Percentiles rank a stretch among this genome's conserved stretches.
Conservation (phyloP, 37 sponge, comb jelly and placozoan genomes). For the Axinella damicornis region DNA sequence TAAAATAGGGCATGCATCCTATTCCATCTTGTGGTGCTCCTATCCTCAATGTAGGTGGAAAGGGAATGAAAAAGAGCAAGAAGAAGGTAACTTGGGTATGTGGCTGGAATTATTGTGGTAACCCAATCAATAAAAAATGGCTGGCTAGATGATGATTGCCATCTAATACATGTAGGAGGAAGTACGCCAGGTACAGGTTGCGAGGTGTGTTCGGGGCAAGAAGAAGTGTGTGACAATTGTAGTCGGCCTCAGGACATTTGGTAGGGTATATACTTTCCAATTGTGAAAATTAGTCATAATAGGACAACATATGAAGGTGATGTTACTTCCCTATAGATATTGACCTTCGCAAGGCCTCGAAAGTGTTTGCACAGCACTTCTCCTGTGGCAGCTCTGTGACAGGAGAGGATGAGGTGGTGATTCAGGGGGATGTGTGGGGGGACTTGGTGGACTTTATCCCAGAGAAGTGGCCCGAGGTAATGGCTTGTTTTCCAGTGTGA, state of each 20-base stretch:
- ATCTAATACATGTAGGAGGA: constrained; percentile 22
- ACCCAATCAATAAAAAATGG: too few relatives aligned
- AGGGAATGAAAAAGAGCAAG: constrained; percentile 86
- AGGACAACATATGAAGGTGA: too few relatives aligned
- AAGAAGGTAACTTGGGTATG: constrained; percentile 64
- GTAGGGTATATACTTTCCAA: too few relatives aligned
- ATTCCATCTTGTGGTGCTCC: too few relatives aligned
- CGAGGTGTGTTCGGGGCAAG: constrained; percentile 73
- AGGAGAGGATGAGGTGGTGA: constrained; percentile 96
- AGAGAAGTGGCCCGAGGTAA: constrained; percentile 91
- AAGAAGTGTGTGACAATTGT: constrained; percentile 95
- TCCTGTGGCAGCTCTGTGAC: constrained; percentile 98
- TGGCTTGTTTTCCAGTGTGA: too few relatives aligned
- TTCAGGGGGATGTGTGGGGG: constrained; percentile 92
- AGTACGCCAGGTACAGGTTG: constrained; percentile 13
- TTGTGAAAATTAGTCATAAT: too few relatives aligned
- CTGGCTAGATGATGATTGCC: too few relatives aligned
- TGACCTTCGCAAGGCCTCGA: constrained; percentile 93
- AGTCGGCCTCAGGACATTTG: constrained; percentile 91
- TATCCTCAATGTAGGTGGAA: constrained; percentile 66
- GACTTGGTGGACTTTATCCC: constrained; percentile 85
- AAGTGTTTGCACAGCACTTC: constrained; percentile 89
- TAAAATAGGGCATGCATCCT: too few relatives aligned
- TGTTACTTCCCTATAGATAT: constrained; percentile 60
- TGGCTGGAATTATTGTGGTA: not conserved